Conservation (phyloP, 2,113 vertebrate species). For the Paraplagusia blochii region DNA sequence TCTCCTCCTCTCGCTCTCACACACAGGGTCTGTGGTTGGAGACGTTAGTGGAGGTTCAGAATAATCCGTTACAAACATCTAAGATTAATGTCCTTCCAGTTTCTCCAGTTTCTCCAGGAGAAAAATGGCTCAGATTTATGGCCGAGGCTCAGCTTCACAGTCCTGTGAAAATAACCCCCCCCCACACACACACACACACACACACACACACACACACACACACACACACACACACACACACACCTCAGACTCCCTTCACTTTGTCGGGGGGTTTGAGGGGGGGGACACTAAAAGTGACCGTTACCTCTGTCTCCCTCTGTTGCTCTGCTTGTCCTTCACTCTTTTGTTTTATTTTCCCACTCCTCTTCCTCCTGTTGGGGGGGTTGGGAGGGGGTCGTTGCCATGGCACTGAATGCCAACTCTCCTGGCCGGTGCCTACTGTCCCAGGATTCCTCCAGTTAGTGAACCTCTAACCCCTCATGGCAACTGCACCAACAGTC, state of each 20-base stretch:
- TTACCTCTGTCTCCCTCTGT: slow-evolving; percentile 42
- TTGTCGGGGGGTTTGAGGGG: slow-evolving; percentile 24
- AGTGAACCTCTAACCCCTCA: slow-evolving; percentile 7
- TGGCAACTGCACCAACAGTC: slow-evolving; percentile 60
- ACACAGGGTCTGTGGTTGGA: slow-evolving; percentile 27
- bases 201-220: slow-evolving; percentile 21
- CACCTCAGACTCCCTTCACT: slow-evolving; percentile 10
- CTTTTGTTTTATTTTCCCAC: slow-evolving; percentile 22
- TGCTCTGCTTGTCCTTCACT: slow-evolving; percentile 34
- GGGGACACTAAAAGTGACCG: slow-evolving; percentile 30
- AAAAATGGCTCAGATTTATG: slow-evolving; percentile 41
- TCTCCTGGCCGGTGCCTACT: slow-evolving; percentile 28
- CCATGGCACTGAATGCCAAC: slow-evolving; percentile 49
- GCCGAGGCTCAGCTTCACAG: slow-evolving; percentile 26
- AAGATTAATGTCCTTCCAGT: slow-evolving; percentile 56
- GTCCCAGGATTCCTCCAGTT: slow-evolving; percentile 31
- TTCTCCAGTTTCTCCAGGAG: slow-evolving; percentile 41
- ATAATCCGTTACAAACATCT: slow-evolving; percentile 61
- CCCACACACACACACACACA: slow-evolving; percentile 23
- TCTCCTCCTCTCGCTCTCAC: neutral
- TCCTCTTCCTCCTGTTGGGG: slow-evolving; percentile 6
- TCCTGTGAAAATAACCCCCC: neutral
- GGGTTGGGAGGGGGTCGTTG: slow-evolving; percentile 8
- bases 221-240: slow-evolving; percentile 19
- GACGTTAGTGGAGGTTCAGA: slow-evolving; percentile 56